These are phyloP conservation scores for Chondrilla cf. caribensis DNA, from an alignment of 37 sponge, comb jelly and placozoan species.

Conservation along the genomic window DNA sequence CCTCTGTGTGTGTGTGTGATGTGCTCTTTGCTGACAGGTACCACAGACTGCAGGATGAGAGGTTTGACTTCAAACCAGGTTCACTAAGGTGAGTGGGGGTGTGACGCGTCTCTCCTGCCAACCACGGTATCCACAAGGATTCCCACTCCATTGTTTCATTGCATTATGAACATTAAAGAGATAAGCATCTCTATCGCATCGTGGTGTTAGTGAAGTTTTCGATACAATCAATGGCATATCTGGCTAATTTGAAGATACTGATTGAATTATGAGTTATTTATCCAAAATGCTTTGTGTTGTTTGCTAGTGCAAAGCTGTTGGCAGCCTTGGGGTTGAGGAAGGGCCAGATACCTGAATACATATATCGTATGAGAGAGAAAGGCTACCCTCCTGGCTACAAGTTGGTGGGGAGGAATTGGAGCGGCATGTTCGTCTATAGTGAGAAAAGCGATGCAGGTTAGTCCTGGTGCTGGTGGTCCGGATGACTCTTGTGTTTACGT, in stretches of 20 bases:
- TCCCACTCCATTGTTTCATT: too few relatives aligned
- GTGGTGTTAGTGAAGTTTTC: too few relatives aligned
- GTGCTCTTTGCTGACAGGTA: slow-evolving; percentile 43
- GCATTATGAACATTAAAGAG: too few relatives aligned
- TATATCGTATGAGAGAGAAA: slow-evolving; percentile 52
- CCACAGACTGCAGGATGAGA: slow-evolving; percentile 10
- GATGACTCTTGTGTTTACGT: neutral
- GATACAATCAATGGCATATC: too few relatives aligned
- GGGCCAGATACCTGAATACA: slow-evolving; percentile 46
- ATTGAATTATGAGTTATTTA: too few relatives aligned
- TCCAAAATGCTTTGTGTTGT: too few relatives aligned
- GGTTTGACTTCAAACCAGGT: slow-evolving; percentile 54
- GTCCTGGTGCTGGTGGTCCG: neutral
- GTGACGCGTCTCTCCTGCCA: too few relatives aligned
- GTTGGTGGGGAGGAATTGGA: slow-evolving; percentile 17
- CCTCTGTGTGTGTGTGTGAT: neutral
- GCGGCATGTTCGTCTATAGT: slow-evolving; percentile 29
- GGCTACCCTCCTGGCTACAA: slow-evolving; percentile 77
- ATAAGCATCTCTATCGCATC: too few relatives aligned
- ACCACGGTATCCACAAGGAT: too few relatives aligned
- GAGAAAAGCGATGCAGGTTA: slow-evolving; percentile 5
- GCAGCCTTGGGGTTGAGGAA: slow-evolving; percentile 51
- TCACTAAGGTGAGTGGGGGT: slow-evolving; percentile 34
- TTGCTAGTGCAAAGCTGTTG: slow-evolving; percentile 62
- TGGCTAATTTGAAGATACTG: too few relatives aligned